Evolutionary conservation across 1,140 invertebrate genomes (phyloP).

Genomic region (Microvelia longipes): DNA sequence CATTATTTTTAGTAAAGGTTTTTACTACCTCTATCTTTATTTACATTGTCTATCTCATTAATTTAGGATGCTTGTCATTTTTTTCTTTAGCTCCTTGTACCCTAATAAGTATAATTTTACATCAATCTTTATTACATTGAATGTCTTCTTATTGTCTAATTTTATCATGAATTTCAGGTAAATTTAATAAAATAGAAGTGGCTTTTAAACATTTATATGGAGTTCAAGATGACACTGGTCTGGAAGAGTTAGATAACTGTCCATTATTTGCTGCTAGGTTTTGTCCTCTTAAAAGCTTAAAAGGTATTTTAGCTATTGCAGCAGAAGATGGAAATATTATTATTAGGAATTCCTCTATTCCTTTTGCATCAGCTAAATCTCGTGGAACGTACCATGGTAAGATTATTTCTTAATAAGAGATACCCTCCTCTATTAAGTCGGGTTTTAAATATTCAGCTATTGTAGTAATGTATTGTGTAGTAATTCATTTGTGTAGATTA

Average conservation of each 20-base stretch:
- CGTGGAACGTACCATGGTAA: background rate
- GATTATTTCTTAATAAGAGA: background rate
- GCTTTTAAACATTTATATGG: conserved; percentile 1
- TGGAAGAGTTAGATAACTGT: background rate
- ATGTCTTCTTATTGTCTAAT: background rate
- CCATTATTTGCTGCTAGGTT: conserved; percentile 34
- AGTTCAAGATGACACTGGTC: background rate
- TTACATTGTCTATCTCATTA: too few relatives aligned
- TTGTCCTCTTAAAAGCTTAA: conserved; percentile 33
- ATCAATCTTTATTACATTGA: background rate
- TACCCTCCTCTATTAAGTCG: background rate
- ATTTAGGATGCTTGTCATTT: too few relatives aligned
- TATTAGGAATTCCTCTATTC: conserved; percentile 34
- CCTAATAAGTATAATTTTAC: background rate
- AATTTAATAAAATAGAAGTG: background rate
- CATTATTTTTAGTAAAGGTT: too few relatives aligned
- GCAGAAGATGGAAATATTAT: conserved; percentile 67
- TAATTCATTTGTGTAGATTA: too few relatives aligned
- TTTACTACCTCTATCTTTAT: too few relatives aligned
- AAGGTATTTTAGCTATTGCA: conserved; percentile 59
- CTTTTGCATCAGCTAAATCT: conserved; percentile 10
- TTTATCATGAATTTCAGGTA: background rate
- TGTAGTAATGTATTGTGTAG: background rate
- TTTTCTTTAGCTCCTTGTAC: too few relatives aligned
- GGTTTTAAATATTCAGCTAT: background rate